Conservation (phyloP, 1,140 invertebrate species). For the Drosophila lacteicornis region DNA sequence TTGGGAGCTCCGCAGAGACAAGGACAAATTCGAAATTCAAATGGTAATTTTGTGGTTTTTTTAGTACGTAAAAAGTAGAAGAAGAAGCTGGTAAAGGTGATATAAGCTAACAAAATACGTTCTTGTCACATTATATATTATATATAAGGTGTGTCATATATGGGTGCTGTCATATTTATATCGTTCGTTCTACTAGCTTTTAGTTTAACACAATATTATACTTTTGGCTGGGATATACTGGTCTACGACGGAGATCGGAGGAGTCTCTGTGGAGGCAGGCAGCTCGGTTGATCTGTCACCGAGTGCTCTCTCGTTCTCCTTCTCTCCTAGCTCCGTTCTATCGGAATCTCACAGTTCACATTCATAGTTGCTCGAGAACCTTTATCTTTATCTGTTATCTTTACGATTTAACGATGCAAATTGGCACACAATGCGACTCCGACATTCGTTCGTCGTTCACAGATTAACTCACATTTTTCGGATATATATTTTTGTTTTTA, state of each 20-base stretch:
- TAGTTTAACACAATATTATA: constrained; percentile 24
- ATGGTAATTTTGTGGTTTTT: constrained; percentile 23
- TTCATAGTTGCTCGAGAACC: constrained; percentile 7
- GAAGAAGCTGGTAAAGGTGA: constrained; percentile 31
- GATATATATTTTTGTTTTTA: constrained; percentile 27
- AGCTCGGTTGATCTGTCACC: constrained; percentile 23
- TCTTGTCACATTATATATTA: constrained; percentile 1
- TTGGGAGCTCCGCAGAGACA: constrained; percentile 43
- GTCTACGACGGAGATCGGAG: constrained; percentile 22
- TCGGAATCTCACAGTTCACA: constrained; percentile 22
- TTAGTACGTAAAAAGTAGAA: constrained; percentile 34
- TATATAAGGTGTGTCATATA: constrained; percentile 16
- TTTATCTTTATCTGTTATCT: background rate
- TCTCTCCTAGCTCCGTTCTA: constrained; percentile 11
- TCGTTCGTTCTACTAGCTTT: constrained; percentile 26
- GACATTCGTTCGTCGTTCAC: constrained; percentile 5
- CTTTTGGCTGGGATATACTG: constrained; percentile 3
- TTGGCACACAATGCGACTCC: constrained; percentile 7
- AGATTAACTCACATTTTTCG: constrained; percentile 28
- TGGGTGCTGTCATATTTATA: constrained; percentile 18
- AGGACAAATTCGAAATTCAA: constrained; percentile 61
- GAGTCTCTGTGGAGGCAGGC: constrained; percentile 22
- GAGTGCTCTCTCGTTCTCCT: constrained; percentile 26
- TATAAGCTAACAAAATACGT: constrained; percentile 32
- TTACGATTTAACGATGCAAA: constrained; percentile 4